phyloP scores from a whole-genome alignment of 2,888 invertebrate genomes.

The Tachina grossa region DNA sequence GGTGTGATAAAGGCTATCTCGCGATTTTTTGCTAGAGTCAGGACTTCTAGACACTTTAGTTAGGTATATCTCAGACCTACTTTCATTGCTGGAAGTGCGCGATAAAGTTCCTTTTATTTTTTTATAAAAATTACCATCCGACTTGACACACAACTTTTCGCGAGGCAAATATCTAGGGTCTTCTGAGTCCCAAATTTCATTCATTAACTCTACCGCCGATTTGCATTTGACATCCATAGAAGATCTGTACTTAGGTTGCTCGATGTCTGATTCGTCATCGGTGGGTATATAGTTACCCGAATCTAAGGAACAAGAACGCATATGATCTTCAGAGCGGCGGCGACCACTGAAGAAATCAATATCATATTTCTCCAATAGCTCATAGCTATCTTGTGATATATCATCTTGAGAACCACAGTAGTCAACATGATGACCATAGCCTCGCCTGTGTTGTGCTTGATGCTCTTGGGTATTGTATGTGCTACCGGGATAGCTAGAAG shows the following conservation, averaged over 20 bases:
- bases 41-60: slow-evolving; percentile 87
- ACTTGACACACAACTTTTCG: slow-evolving; percentile 88
- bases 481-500: slow-evolving; percentile 93
- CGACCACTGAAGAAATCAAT: slow-evolving; percentile 80
- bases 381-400: slow-evolving; percentile 94
- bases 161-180: slow-evolving; percentile 89
- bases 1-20: slow-evolving; percentile 86
- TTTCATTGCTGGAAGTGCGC: slow-evolving; percentile 88
- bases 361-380: slow-evolving; percentile 90
- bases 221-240: slow-evolving; percentile 86
- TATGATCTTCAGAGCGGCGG: slow-evolving; percentile 83
- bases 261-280: slow-evolving; percentile 87
- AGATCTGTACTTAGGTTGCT: slow-evolving; percentile 85
- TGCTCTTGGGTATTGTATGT: slow-evolving; percentile 85
- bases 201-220: slow-evolving; percentile 87
- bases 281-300: slow-evolving; percentile 91
- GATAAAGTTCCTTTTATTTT: slow-evolving; percentile 87
- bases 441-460: slow-evolving; percentile 82
- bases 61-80: slow-evolving; percentile 88
- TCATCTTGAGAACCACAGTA: slow-evolving; percentile 91
- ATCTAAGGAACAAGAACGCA: slow-evolving; percentile 89
- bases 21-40: slow-evolving; percentile 87
- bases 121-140: slow-evolving; percentile 89
- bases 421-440: slow-evolving; percentile 83
- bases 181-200: slow-evolving; percentile 90